Percentiles rank a stretch among this genome's conserved stretches.
Evolutionary conservation across 2,797 vertebrate species (phyloP).

Genomic region (Podargus strigoides): DNA sequence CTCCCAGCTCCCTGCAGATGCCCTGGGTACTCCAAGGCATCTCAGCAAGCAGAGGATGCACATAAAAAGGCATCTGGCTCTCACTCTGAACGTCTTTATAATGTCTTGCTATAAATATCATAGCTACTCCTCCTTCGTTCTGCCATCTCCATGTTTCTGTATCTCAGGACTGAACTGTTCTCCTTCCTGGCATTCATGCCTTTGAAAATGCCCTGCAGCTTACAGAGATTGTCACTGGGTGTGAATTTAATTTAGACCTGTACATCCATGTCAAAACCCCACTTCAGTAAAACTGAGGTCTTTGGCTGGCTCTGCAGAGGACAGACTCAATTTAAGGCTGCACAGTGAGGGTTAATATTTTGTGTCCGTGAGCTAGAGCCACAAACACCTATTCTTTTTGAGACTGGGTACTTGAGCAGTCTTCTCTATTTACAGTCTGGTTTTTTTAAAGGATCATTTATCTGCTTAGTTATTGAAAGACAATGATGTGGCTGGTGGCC

Average conservation of each 20-base stretch:
- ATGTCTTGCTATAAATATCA: background rate
- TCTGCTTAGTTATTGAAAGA: background rate
- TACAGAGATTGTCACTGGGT: rapidly evolving
- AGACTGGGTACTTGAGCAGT: background rate
- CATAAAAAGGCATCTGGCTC: background rate
- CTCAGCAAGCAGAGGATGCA: background rate
- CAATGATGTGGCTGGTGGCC: background rate
- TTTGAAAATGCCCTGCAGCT: background rate
- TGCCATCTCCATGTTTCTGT: background rate
- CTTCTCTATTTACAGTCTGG: background rate
- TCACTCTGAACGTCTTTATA: background rate
- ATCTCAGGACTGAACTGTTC: background rate
- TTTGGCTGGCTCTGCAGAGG: background rate
- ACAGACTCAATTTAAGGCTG: background rate
- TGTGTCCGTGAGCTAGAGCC: background rate
- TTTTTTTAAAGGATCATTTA: background rate
- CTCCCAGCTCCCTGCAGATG: background rate
- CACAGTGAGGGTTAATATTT: background rate
- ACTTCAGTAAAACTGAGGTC: rapidly evolving
- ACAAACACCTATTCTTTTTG: rapidly evolving
- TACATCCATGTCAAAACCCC: rapidly evolving
- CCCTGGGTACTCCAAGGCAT: background rate
- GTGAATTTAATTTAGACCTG: background rate
- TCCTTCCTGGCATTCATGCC: background rate
- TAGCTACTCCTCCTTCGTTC: background rate